phyloP scores from a whole-genome alignment of 2,797 vertebrate genomes.

The Macropodus opercularis region DNA sequence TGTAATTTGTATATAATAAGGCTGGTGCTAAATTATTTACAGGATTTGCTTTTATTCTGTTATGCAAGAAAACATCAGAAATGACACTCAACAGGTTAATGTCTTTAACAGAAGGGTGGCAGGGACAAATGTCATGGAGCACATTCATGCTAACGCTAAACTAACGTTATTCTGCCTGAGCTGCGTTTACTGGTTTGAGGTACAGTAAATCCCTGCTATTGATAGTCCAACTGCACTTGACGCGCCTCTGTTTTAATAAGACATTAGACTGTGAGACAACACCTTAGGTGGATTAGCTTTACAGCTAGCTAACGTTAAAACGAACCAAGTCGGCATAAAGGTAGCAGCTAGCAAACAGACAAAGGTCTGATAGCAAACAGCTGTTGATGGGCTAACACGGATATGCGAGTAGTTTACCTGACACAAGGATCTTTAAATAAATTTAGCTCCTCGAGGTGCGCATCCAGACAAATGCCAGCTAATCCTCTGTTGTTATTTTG shows the following conservation, averaged over 20 bases:
- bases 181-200: too few relatives aligned
- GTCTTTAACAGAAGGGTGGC: background rate
- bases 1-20: background rate
- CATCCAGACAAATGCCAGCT: slow-evolving; percentile 27
- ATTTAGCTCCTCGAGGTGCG: background rate
- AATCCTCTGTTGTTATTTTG: slow-evolving; percentile 37
- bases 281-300: background rate
- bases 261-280: background rate
- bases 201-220: too few relatives aligned
- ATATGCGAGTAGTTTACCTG: slow-evolving; percentile 42
- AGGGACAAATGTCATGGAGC: background rate
- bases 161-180: background rate
- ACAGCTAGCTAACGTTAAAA: background rate
- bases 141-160: background rate
- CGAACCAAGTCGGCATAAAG: background rate
- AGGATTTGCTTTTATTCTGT: background rate
- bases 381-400: background rate
- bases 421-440: slow-evolving; percentile 21
- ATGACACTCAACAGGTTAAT: background rate
- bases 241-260: background rate
- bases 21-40: background rate
- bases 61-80: background rate
- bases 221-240: too few relatives aligned
- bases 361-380: background rate
- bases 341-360: slow-evolving; percentile 11